Conservation (phyloP, 2,113 vertebrate species). For the Engraulis encrasicolus region DNA sequence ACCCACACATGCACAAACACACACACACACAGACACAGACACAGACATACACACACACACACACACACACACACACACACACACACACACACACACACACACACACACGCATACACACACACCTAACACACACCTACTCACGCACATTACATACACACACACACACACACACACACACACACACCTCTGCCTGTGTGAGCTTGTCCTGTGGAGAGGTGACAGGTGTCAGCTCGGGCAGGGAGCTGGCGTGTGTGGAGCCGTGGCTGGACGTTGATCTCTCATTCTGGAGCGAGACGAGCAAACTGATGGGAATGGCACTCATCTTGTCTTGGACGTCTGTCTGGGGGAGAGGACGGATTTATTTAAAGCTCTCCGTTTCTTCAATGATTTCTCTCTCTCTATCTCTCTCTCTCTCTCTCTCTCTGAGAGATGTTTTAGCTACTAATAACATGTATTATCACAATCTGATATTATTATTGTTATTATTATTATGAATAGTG, state of each 20-base stretch:
- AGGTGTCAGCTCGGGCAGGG: slow-evolving; percentile 75
- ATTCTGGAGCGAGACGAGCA: slow-evolving; percentile 75
- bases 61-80: not conserved
- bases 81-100: not conserved
- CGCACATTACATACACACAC: no score
- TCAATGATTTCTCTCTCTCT: not conserved
- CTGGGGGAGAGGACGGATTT: slow-evolving; percentile 58
- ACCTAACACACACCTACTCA: no score
- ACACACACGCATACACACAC: no score
- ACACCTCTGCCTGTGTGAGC: slow-evolving; percentile 33
- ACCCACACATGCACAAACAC: not conserved
- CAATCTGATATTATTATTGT: no score
- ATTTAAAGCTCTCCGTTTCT: not conserved
- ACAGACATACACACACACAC: not conserved
- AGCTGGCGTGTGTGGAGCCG: slow-evolving; percentile 62
- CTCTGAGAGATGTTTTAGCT: not conserved
- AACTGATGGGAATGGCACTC: slow-evolving; percentile 79
- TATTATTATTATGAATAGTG: no score
- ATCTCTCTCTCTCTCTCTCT: no score
- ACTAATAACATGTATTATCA: no score
- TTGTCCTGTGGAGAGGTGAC: slow-evolving; percentile 77
- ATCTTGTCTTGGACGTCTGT: slow-evolving; percentile 84
- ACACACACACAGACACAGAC: slow-evolving; percentile 19
- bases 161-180: not conserved
- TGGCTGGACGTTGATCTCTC: slow-evolving; percentile 62